Base-by-base conservation (phyloP, 2,888 invertebrate species). In the Nomada ferruginata region DNA sequence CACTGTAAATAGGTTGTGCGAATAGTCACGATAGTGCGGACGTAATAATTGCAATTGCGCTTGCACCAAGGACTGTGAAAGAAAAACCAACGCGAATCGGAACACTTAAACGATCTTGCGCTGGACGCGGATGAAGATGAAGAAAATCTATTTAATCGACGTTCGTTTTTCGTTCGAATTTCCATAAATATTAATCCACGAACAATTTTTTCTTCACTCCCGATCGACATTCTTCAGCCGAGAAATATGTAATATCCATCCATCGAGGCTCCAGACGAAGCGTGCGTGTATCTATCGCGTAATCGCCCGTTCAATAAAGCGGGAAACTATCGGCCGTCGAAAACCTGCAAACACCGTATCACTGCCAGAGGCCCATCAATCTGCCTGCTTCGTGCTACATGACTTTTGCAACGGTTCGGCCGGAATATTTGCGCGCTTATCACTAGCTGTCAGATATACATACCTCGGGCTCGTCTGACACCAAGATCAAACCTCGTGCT, bases 1-100 rank as follows among this genome's bases (percentile, higher is more conserved):
- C 10, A n/a, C 42, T 18, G 20, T 18, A 26, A 52, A 13, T 57
- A 5, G 57, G n/a, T 52, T 15, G 13, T 15, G 50, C 20, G 15
- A 23, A n/a, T 26, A 20, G 61, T 26, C 71, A 9, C 23, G 71
- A 23, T 13, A 72, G 26, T 18, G 53, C 26, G 63, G 42, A 63
- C 47, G 65, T 70, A 77, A 77, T 86, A 79, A 70, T 77, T 77
- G 60, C 78, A 70, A 77, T 53, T 60, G 53, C 70, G 63, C 29
- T 79, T 53, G 29, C 57, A 0, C 65, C 78, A 79, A 77, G 78
- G 79, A 59, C 79, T 57, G 23, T 10, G 29, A 70, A 52, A 77
- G 63, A 68, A 77, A 69, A 68, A 23, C 36, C 52, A 26, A 47
- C 63, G 55, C n/a, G 61, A 50, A 50, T 66, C 55, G 13, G 20